Percentiles rank a stretch among this genome's conserved stretches.
These are phyloP conservation scores for Dasyornis broadbenti DNA, from an alignment of 2,113 vertebrate genomes.

Conservation along the genomic window DNA sequence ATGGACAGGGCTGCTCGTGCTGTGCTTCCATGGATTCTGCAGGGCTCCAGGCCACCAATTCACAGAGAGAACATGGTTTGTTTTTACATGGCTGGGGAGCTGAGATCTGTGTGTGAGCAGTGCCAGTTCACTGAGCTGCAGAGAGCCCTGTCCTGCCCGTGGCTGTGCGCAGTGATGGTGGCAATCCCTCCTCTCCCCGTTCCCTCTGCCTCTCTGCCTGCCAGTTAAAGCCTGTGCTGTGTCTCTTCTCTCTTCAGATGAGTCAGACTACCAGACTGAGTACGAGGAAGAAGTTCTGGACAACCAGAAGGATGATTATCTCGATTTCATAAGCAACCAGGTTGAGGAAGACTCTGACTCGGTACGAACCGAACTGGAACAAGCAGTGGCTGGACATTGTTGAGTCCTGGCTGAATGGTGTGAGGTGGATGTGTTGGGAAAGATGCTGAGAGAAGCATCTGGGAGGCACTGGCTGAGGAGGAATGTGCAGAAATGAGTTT, in stretches of 20 bases:
- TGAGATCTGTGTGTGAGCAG: not conserved
- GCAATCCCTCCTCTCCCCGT: not conserved
- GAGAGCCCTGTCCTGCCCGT: not conserved
- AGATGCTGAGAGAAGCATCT: not conserved
- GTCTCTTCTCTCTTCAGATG: slow-evolving; percentile 70
- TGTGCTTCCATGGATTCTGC: not conserved
- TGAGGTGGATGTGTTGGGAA: not conserved
- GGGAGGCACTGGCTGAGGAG: not conserved
- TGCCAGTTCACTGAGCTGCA: not conserved
- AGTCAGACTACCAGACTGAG: slow-evolving; percentile 91
- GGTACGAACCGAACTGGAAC: slow-evolving; percentile 42
- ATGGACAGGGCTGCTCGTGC: not conserved
- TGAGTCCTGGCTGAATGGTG: not conserved
- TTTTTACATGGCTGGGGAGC: not conserved
- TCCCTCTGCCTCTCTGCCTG: not conserved
- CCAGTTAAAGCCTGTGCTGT: not conserved
- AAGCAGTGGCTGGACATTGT: not conserved
- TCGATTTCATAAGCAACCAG: slow-evolving; percentile 62
- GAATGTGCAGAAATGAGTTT: not conserved
- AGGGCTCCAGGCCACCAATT: not conserved
- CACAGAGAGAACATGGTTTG: fast-evolving
- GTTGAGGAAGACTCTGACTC: slow-evolving; percentile 74
- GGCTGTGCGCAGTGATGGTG: fast-evolving
- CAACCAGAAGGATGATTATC: slow-evolving; percentile 58
- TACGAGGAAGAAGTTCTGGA: slow-evolving; percentile 80